Conservation (phyloP, 2,113 vertebrate species). For the Atlantisia rogersi region DNA sequence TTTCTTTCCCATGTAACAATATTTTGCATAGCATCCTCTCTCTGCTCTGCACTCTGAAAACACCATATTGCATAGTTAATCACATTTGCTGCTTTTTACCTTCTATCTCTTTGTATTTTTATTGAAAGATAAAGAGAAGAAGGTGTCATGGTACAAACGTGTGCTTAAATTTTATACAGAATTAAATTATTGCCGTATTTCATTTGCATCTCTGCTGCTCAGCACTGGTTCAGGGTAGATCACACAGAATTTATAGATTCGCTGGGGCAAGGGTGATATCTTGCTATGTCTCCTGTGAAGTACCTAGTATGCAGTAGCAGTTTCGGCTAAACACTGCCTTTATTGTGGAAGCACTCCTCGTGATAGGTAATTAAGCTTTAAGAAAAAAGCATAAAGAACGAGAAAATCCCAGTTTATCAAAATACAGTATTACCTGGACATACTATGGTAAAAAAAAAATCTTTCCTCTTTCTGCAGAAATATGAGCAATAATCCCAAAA, state of each 20-base stretch:
- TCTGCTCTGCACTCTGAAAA: not conserved
- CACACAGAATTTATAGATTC: not conserved
- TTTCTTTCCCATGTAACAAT: not conserved
- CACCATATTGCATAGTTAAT: not conserved
- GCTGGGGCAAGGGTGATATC: not conserved
- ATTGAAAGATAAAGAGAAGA: slow-evolving; percentile 1
- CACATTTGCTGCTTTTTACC: not conserved
- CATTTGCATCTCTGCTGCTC: not conserved
- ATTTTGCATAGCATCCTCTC: not conserved
- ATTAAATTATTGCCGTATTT: not conserved
- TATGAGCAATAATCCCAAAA: not conserved
- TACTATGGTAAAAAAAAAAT: not conserved
- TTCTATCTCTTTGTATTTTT: not conserved
- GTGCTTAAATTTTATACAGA: not conserved
- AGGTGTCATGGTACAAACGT: not conserved
- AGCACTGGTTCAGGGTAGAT: not conserved
- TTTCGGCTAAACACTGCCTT: not conserved
- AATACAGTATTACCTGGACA: not conserved
- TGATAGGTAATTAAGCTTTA: not conserved
- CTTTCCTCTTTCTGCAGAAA: not conserved
- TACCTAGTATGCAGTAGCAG: not conserved
- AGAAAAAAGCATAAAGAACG: not conserved
- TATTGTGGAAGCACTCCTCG: not conserved
- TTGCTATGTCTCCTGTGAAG: not conserved
- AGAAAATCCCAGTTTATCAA: not conserved